These are phyloP conservation scores for Hydrozoanthus tunicans DNA, from an alignment of 64 coral and sea anemone genomes.

Conservation along the genomic window DNA sequence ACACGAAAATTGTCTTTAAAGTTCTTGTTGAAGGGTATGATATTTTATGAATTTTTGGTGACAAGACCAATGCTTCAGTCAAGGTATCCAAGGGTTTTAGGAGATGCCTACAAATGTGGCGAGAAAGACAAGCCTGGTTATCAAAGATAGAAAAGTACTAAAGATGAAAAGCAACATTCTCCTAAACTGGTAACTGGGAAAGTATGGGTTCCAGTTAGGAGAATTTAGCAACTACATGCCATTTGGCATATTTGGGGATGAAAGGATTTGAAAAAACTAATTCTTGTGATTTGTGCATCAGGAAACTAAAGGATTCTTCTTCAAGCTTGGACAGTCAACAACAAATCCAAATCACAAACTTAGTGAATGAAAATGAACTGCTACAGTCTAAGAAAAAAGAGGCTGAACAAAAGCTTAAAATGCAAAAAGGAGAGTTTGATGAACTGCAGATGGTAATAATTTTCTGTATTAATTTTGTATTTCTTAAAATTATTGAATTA, in stretches of 20 bases:
- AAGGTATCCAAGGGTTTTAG: no score
- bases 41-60: no score
- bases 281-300: neutral
- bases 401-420: constrained; percentile 53
- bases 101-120: no score
- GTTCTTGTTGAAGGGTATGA: no score
- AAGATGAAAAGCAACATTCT: no score
- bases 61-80: no score
- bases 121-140: no score
- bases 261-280: neutral
- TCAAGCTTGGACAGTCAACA: constrained; percentile 74
- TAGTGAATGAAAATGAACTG: constrained; percentile 69
- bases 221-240: neutral
- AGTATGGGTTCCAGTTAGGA: no score
- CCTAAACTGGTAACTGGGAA: no score
- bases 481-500: neutral
- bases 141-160: no score
- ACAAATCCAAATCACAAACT: constrained; percentile 68
- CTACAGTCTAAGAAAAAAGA: constrained; percentile 62
- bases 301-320: constrained; percentile 66
- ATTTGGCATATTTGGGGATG: no score
- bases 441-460: constrained; percentile 60
- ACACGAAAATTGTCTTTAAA: no score
- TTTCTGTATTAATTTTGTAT: neutral
- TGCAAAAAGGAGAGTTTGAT: constrained; percentile 66